These are phyloP conservation scores for Electrophaes corylata DNA, from an alignment of 2,888 invertebrate species.

Conservation along the genomic window DNA sequence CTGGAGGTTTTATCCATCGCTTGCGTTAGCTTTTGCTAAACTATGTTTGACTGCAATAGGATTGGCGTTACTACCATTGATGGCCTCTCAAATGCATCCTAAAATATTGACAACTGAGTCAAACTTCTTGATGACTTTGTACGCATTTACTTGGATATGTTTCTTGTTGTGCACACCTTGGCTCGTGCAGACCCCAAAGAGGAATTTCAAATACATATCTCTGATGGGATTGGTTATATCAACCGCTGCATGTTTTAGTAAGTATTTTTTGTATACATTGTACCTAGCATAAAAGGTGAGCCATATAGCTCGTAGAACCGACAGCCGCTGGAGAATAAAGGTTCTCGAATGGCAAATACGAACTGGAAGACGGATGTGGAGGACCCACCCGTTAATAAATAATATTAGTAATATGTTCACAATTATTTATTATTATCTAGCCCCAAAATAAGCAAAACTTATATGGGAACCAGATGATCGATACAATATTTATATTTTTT, in stretches of 20 bases:
- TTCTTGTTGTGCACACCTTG: conserved; percentile 75
- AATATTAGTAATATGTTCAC: no score
- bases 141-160: conserved; percentile 78
- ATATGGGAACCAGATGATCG: no score
- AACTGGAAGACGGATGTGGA: no score
- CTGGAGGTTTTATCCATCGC: conserved; percentile 77
- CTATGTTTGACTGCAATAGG: conserved; percentile 66
- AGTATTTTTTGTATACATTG: conserved; percentile 41
- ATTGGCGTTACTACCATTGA: conserved; percentile 65
- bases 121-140: conserved; percentile 72
- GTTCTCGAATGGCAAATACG: no score
- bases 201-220: conserved; percentile 73
- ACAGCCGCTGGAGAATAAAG: no score
- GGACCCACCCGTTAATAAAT: no score
- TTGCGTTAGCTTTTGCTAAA: conserved; percentile 67
- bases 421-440: no score
- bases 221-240: conserved; percentile 65
- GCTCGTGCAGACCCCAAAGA: conserved; percentile 72
- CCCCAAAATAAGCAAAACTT: no score
- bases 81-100: conserved; percentile 67
- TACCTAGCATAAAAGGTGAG: not conserved
- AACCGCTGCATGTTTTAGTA: conserved; percentile 69
- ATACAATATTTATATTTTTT: no score
- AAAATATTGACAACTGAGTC: conserved; percentile 67
- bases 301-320: no score